These are phyloP conservation scores for Maniola jurtina DNA, from an alignment of 1,140 invertebrate species.

Conservation along the genomic window DNA sequence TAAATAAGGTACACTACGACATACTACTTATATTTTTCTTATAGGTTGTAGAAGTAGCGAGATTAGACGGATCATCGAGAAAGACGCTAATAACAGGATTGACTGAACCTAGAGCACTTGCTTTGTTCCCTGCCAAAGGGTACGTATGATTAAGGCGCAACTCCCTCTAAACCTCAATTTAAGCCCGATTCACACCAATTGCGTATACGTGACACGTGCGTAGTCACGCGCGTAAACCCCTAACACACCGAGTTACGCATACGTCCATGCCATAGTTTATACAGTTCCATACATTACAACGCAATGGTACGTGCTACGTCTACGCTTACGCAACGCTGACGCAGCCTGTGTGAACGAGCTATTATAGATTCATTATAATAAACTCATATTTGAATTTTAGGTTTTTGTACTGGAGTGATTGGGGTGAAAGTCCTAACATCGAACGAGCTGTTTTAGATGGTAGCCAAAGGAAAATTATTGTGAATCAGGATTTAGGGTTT, in stretches of 20 bases:
- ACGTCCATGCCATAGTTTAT: no score
- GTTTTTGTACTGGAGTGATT: slow-evolving; percentile 95
- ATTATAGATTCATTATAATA: slow-evolving; percentile 1
- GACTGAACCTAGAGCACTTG: slow-evolving; percentile 87
- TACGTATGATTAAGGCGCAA: slow-evolving; percentile 55
- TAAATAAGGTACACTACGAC: not conserved
- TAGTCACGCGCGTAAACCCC: no score
- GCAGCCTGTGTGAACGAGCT: no score
- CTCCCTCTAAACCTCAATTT: no score
- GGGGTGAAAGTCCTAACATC: slow-evolving; percentile 90
- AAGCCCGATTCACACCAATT: no score
- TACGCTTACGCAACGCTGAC: no score
- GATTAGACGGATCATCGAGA: slow-evolving; percentile 87
- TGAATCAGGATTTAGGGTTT: slow-evolving; percentile 89
- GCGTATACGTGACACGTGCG: no score
- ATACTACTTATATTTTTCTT: slow-evolving; percentile 22
- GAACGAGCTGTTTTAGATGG: slow-evolving; percentile 93
- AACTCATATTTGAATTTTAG: slow-evolving; percentile 58
- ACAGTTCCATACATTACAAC: no score
- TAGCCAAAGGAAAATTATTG: slow-evolving; percentile 84
- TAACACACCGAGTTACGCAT: no score
- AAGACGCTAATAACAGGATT: slow-evolving; percentile 85
- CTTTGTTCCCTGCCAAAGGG: slow-evolving; percentile 88
- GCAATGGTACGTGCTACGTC: no score
- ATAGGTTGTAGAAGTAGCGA: slow-evolving; percentile 87